Evolutionary conservation across 2,888 invertebrate genomes (phyloP).

Genomic region (Patella caerulea): DNA sequence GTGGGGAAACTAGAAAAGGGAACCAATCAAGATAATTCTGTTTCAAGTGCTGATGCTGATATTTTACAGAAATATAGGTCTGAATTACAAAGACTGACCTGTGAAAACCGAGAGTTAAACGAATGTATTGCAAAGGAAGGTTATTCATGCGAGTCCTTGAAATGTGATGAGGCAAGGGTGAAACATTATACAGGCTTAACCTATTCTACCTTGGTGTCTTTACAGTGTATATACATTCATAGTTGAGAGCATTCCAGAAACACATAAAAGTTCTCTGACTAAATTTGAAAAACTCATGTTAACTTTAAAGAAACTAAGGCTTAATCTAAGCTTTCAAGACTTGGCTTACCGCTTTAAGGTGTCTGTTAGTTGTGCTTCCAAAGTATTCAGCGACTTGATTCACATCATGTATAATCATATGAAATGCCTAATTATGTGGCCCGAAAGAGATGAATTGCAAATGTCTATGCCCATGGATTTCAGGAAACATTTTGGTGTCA

Average conservation of each 20-base stretch:
- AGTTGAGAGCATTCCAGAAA: neutral
- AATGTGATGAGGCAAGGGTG: neutral
- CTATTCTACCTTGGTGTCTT: neutral
- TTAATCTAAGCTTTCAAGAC: neutral
- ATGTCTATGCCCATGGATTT: constrained; percentile 28
- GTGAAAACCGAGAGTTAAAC: too few relatives aligned
- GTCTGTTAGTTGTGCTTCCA: too few relatives aligned
- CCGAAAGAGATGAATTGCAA: constrained; percentile 15
- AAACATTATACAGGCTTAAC: neutral
- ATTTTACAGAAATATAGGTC: too few relatives aligned
- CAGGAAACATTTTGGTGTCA: constrained; percentile 18
- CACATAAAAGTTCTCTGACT: neutral
- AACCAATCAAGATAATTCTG: too few relatives aligned
- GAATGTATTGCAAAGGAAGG: too few relatives aligned
- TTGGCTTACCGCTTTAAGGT: neutral
- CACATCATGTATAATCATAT: too few relatives aligned
- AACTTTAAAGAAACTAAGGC: neutral
- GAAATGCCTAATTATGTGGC: constrained; percentile 6
- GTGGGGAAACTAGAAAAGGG: too few relatives aligned
- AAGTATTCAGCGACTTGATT: too few relatives aligned
- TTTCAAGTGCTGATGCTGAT: too few relatives aligned
- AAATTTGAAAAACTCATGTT: neutral
- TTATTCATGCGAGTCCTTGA: too few relatives aligned
- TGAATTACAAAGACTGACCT: too few relatives aligned
- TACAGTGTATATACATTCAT: neutral